Evolutionary conservation across 2,113 vertebrate species (phyloP).

Genomic region (Thunnus maccoyii): DNA sequence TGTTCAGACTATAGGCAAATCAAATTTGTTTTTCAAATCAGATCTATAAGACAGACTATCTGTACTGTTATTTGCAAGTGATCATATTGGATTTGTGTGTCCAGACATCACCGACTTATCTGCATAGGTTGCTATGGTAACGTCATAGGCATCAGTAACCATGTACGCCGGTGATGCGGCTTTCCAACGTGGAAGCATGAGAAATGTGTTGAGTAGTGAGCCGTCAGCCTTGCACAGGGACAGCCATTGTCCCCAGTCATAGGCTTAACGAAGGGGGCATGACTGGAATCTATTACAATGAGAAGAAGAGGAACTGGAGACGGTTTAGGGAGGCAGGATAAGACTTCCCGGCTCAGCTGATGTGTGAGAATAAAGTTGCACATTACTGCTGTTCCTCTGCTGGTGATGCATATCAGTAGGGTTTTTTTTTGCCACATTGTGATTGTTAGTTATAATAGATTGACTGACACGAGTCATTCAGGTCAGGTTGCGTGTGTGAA

Average conservation of each 20-base stretch:
- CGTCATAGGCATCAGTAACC: too few relatives aligned
- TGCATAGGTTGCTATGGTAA: too few relatives aligned
- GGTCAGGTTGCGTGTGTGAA: background rate
- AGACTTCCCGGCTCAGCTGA: background rate
- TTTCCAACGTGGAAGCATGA: too few relatives aligned
- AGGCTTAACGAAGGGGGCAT: slow-evolving; percentile 61
- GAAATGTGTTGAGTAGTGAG: background rate
- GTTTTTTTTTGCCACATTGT: background rate
- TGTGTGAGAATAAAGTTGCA: background rate
- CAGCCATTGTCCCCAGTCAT: slow-evolving; percentile 46
- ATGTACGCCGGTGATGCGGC: too few relatives aligned
- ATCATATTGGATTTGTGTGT: too few relatives aligned
- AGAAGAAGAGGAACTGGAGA: slow-evolving; percentile 1
- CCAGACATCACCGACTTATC: too few relatives aligned
- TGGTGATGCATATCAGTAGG: background rate
- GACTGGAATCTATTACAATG: slow-evolving; percentile 60
- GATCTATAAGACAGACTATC: too few relatives aligned
- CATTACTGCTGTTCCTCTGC: background rate
- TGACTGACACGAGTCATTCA: background rate
- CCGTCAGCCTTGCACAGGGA: slow-evolving; percentile 25
- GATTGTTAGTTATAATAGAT: background rate
- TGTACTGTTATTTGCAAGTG: too few relatives aligned
- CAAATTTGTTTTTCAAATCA: too few relatives aligned
- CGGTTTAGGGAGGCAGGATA: background rate
- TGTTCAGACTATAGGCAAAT: too few relatives aligned